Conservation (phyloP, 2,888 invertebrate genomes). For the Choreutis nemorana region DNA sequence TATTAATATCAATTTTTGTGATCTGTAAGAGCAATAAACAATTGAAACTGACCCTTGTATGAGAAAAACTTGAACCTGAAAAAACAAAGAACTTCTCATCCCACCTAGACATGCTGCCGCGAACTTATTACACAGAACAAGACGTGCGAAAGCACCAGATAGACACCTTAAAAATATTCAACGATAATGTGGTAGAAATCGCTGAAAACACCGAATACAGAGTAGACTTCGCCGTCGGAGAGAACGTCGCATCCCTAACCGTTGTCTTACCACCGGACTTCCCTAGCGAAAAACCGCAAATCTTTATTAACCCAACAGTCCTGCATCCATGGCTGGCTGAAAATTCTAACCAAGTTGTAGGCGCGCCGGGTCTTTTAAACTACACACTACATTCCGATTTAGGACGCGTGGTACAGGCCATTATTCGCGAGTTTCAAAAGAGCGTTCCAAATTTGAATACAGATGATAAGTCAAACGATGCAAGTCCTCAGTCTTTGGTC, state of each 20-base stretch:
- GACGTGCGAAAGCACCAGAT: slow-evolving; percentile 76
- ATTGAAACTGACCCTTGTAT: too few relatives aligned
- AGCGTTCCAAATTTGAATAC: slow-evolving; percentile 52
- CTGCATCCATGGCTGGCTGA: slow-evolving; percentile 77
- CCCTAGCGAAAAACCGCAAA: slow-evolving; percentile 77
- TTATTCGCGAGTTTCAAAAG: slow-evolving; percentile 79
- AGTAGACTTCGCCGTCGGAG: slow-evolving; percentile 72
- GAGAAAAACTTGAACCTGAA: too few relatives aligned
- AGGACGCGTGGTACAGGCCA: slow-evolving; percentile 81
- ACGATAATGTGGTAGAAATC: slow-evolving; percentile 80
- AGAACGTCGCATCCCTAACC: slow-evolving; percentile 71
- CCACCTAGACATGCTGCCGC: slow-evolving; percentile 62
- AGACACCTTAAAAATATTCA: slow-evolving; percentile 83
- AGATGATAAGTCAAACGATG: slow-evolving; percentile 34
- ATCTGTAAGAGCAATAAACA: too few relatives aligned
- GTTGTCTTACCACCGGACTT: slow-evolving; percentile 74
- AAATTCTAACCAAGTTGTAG: slow-evolving; percentile 72
- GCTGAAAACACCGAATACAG: slow-evolving; percentile 76
- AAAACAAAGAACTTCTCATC: too few relatives aligned
- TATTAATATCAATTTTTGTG: too few relatives aligned
- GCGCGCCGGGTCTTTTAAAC: slow-evolving; percentile 80
- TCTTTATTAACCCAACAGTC: slow-evolving; percentile 72
- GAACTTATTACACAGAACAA: slow-evolving; percentile 62
- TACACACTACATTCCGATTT: slow-evolving; percentile 82
- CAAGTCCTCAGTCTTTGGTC: slow-evolving; percentile 31